These are phyloP conservation scores for Euplexia lucipara DNA, from an alignment of 2,888 invertebrate species.

Conservation along the genomic window DNA sequence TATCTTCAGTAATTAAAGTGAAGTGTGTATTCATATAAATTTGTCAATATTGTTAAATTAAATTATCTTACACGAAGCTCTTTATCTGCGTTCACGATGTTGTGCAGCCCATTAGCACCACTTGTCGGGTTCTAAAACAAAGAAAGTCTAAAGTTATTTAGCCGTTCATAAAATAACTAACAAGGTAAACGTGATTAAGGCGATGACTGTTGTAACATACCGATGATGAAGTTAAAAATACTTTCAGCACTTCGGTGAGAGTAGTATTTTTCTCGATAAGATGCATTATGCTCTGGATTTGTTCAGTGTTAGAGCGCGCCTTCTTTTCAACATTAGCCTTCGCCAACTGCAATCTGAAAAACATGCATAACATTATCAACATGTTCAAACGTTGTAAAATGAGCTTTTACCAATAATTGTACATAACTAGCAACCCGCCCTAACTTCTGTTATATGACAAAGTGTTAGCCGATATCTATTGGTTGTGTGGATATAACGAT, in stretches of 20 bases:
- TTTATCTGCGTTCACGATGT: neutral
- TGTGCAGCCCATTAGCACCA: neutral
- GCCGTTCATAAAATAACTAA: neutral
- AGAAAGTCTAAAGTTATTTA: neutral
- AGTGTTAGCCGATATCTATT: too few species aligned
- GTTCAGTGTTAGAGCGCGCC: constrained; percentile 51
- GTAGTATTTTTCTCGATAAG: constrained; percentile 56
- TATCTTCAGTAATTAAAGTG: too few species aligned
- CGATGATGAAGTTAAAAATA: constrained; percentile 12
- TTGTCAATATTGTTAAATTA: too few species aligned
- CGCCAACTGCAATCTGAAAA: constrained; percentile 66
- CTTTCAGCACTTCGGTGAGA: constrained; percentile 37
- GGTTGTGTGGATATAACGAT: too few species aligned
- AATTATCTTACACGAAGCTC: constrained; percentile 16
- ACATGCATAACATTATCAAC: neutral
- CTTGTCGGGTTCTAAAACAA: constrained; percentile 18
- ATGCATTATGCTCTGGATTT: constrained; percentile 52
- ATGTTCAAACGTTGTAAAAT: constrained; percentile 14
- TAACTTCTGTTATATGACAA: too few species aligned
- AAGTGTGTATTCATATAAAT: too few species aligned
- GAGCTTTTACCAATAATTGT: constrained; percentile 15
- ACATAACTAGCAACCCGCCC: too few species aligned
- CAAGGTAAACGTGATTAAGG: too few species aligned
- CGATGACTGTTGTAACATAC: constrained; percentile 13
- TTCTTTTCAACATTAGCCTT: constrained; percentile 66